Percentiles rank a stretch among this genome's conserved stretches.
Evolutionary conservation across 2,113 vertebrate genomes (phyloP).

Genomic region (Nyctibius bracteatus): DNA sequence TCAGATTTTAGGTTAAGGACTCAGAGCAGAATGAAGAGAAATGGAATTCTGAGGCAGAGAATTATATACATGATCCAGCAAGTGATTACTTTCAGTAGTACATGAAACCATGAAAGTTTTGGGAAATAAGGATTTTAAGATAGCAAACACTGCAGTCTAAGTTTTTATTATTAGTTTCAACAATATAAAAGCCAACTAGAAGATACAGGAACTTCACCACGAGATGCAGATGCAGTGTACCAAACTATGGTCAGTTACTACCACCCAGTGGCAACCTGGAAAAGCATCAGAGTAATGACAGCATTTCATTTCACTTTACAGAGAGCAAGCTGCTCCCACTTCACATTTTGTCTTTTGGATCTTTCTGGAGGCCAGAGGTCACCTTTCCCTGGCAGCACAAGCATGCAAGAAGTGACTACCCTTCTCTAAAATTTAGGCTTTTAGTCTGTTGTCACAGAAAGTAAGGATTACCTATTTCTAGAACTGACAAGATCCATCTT

Average conservation of each 20-base stretch:
- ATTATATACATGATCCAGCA: not conserved
- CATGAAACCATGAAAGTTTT: not conserved
- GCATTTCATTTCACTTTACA: not conserved
- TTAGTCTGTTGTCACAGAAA: not conserved
- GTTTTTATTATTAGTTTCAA: not conserved
- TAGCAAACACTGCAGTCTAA: not conserved
- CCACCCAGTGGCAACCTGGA: slow-evolving; percentile 35
- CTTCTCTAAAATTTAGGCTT: not conserved
- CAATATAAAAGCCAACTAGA: not conserved
- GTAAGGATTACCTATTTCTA: not conserved
- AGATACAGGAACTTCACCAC: not conserved
- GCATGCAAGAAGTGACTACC: not conserved
- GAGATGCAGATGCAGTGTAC: no score
- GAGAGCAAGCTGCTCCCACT: not conserved
- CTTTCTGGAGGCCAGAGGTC: not conserved
- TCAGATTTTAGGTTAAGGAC: not conserved
- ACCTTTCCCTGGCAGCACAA: not conserved
- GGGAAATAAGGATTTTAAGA: not conserved
- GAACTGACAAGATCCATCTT: not conserved
- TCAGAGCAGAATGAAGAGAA: not conserved
- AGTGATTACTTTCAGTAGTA: not conserved
- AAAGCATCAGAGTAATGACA: not conserved
- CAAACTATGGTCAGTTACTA: not conserved
- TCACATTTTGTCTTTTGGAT: not conserved
- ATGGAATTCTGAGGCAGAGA: not conserved